Conservation (phyloP, 2,113 vertebrate genomes). For the Neodontobutis hainanensis region DNA sequence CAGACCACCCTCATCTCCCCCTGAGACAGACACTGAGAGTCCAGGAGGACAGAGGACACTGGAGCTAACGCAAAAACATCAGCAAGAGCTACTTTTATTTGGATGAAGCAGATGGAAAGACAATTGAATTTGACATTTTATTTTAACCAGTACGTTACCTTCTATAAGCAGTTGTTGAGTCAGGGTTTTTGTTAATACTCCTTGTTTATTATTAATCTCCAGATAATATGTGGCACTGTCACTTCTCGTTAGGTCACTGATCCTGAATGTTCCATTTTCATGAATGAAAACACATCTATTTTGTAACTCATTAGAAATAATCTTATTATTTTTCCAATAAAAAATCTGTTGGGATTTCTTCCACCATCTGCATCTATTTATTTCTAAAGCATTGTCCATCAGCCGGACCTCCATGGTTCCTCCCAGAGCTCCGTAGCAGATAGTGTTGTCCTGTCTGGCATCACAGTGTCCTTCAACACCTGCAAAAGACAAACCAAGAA, state of each 20-base stretch:
- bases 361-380: rapidly evolving
- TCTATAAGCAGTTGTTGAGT: not conserved
- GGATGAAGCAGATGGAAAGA: not conserved
- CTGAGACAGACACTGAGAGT: too few species aligned
- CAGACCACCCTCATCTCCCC: too few species aligned
- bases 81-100: too few species aligned
- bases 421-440: constrained; percentile 62
- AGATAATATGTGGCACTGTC: constrained; percentile 42
- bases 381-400: not conserved
- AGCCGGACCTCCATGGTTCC: constrained; percentile 48
- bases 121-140: too few species aligned
- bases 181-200: rapidly evolving
- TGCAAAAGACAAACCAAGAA: too few species aligned
- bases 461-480: too few species aligned
- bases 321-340: rapidly evolving
- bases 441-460: constrained; percentile 27
- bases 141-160: too few species aligned
- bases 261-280: constrained; percentile 26
- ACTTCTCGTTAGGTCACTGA: constrained; percentile 15
- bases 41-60: too few species aligned
- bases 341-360: not conserved
- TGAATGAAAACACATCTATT: constrained; percentile 18
- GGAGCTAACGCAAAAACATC: too few species aligned
- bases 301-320: rapidly evolving
- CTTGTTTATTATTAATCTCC: rapidly evolving